Evolutionary conservation across 2,888 invertebrate species (phyloP).

Genomic region (Balanococcus diminutus): DNA sequence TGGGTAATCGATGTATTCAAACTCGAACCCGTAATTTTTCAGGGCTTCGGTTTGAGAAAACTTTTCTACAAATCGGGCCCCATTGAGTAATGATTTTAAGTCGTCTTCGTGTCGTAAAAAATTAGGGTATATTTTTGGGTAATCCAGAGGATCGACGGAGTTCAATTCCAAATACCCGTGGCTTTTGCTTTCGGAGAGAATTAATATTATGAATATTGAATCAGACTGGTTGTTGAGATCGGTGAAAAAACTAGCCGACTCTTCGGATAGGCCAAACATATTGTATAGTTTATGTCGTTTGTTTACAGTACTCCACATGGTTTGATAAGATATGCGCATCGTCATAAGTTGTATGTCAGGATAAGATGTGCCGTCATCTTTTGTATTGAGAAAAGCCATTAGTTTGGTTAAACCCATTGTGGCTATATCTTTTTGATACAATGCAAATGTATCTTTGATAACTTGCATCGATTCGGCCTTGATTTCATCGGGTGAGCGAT

Average conservation of each 20-base stretch:
- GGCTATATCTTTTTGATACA: constrained; percentile 32
- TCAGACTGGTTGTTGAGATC: constrained; percentile 41
- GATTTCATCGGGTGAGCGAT: constrained; percentile 18
- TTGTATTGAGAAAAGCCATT: constrained; percentile 69
- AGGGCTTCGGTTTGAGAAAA: constrained; percentile 58
- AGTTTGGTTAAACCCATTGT: constrained; percentile 65
- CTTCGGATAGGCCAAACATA: constrained; percentile 53
- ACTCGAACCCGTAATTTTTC: constrained; percentile 57
- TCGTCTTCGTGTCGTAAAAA: constrained; percentile 39
- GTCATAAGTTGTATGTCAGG: constrained; percentile 51
- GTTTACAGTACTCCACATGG: constrained; percentile 37
- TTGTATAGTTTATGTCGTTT: constrained; percentile 42
- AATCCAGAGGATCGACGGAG: constrained; percentile 18
- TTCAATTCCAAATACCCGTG: constrained; percentile 42
- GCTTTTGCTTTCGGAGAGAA: constrained; percentile 62
- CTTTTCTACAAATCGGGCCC: constrained; percentile 57
- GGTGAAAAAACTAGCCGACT: constrained; percentile 47
- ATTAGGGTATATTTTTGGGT: constrained; percentile 43
- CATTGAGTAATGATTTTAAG: constrained; percentile 59
- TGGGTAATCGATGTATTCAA: constrained; percentile 57
- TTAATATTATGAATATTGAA: constrained; percentile 44
- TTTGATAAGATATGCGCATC: constrained; percentile 35
- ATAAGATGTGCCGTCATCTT: neutral
- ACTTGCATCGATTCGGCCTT: constrained; percentile 40
- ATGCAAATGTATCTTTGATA: constrained; percentile 26